Evolutionary conservation across 2,888 invertebrate species (phyloP), one percentile per base, ranked within the genome.

Genomic region (Lottia scabra): DNA sequence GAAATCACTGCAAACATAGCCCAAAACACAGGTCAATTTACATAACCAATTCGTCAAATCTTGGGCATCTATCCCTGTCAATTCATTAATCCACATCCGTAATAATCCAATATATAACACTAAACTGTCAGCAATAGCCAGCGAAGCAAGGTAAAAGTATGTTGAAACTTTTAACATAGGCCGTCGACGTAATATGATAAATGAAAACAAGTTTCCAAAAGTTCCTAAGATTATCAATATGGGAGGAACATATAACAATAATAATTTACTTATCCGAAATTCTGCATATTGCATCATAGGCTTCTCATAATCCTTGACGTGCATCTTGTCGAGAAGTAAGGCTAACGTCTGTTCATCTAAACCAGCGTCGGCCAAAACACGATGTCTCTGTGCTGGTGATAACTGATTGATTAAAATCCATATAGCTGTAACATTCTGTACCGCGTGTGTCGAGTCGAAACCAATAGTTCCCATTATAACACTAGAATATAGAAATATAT

Each of bases 121-220:
- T 8, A 85, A 65, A 4, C 86, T 85, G 73, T 89, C 89, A 6
- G 86, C 83, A 1, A 89, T 72, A 5, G 89, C 84, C 69, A 89
- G 77, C 2, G 84, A 83, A 38, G 87, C 85, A 38, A 89, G 80
- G 75, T 88, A 89, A 27, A 84, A 75, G 76, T 88, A 88, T n/a
- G 87, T 86, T 2, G 88, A 87, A 45, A 85, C 83, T 66, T 85
- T 79, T 6, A 81, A 78, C 88, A 88, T 88, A 6, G 87, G 79
- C 63, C 84, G 79, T 48, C 85, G 81, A n/a, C 86, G 76, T 19
- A 89, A 78, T 56, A 88, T 84, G 19, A 86, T 77, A 71, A 88
- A 84, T 12, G 87, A 84, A 66, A 89, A 78, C n/a, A 86, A 71
- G 77, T 89, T 89, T 27, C 89, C 88, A 62, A 88, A 81, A 10